Conservation (phyloP, 2,797 vertebrate species). For the Macroramphosus scolopax region DNA sequence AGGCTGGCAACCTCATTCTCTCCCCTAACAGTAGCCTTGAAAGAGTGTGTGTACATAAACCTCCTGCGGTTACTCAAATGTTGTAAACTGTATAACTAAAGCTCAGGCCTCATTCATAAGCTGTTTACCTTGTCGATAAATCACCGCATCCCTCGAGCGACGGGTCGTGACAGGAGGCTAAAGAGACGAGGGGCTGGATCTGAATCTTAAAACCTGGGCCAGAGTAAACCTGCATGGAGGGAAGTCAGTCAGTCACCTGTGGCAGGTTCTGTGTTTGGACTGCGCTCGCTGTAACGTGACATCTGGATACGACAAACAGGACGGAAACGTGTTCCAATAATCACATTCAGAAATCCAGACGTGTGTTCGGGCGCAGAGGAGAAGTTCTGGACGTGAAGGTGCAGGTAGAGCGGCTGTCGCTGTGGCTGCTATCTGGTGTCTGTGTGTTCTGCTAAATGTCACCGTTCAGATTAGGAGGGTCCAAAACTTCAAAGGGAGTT, state of each 20-base stretch:
- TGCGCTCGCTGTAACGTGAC: conserved; percentile 34
- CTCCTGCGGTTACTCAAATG: conserved; percentile 78
- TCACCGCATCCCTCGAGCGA: conserved; percentile 71
- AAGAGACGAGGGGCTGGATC: conserved; percentile 44
- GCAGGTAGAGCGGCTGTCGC: too few relatives aligned
- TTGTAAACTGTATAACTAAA: conserved; percentile 83
- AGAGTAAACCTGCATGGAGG: conserved; percentile 51
- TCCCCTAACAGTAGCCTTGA: conserved; percentile 68
- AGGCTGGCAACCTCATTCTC: conserved; percentile 63
- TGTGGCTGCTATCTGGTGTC: too few relatives aligned
- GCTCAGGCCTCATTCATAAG: conserved; percentile 80
- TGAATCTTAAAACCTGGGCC: conserved; percentile 48
- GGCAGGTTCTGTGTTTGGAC: conserved; percentile 42
- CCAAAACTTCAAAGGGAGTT: too few relatives aligned
- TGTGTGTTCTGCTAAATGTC: too few relatives aligned
- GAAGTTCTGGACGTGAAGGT: too few relatives aligned
- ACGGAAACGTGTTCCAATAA: conserved; percentile 59
- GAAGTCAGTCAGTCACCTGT: conserved; percentile 30
- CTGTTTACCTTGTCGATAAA: conserved; percentile 82
- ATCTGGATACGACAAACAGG: conserved; percentile 55
- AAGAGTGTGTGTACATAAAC: conserved; percentile 71
- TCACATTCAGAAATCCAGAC: conserved; percentile 23
- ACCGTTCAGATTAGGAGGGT: too few relatives aligned
- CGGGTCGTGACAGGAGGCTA: conserved; percentile 64
- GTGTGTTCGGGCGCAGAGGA: conserved; percentile 17